A percentile compares a stretch with the other conserved stretches of the same genome.
Conservation (phyloP, 1,140 invertebrate genomes). For the Drosophila kohkoa region DNA sequence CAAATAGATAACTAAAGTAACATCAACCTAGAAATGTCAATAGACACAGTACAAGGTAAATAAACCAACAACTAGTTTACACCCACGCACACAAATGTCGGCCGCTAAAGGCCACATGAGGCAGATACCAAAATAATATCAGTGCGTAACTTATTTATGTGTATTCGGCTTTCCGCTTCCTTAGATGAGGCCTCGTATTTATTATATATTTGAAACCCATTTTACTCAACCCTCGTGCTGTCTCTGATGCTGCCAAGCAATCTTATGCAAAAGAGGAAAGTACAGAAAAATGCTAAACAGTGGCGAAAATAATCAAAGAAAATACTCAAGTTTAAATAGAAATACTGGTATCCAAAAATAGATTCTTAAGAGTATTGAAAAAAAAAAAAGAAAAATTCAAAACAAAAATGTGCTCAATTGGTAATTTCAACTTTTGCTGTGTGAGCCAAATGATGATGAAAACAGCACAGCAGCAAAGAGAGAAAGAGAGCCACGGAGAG, state of each 20-base stretch:
- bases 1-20: slow-evolving; percentile 3
- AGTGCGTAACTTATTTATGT: slow-evolving; percentile 18
- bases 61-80: slow-evolving; percentile 10
- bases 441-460: slow-evolving; percentile 21
- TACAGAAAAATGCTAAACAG: slow-evolving; percentile 1
- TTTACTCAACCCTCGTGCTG: slow-evolving; percentile 27
- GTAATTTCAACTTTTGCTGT: slow-evolving; percentile 29
- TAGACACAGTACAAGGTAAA: slow-evolving; percentile 41
- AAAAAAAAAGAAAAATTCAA: slow-evolving; percentile 18
- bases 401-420: slow-evolving; percentile 24
- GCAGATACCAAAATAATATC: slow-evolving; percentile 12
- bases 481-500: slow-evolving; percentile 6
- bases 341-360: slow-evolving; percentile 43
- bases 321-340: slow-evolving; percentile 49
- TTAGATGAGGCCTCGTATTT: slow-evolving; percentile 17
- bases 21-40: slow-evolving; percentile 50
- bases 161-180: slow-evolving; percentile 39
- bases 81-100: not conserved
- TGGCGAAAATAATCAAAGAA: slow-evolving; percentile 39
- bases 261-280: slow-evolving; percentile 31
- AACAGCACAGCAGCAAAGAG: slow-evolving; percentile 7
- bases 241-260: slow-evolving; percentile 19
- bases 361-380: slow-evolving; percentile 20
- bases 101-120: slow-evolving; percentile 13
- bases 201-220: slow-evolving; percentile 22